Evolutionary conservation across 2,113 vertebrate genomes (phyloP), one percentile per base, ranked within the genome.

Genomic region (Mormoops blainvillei): DNA sequence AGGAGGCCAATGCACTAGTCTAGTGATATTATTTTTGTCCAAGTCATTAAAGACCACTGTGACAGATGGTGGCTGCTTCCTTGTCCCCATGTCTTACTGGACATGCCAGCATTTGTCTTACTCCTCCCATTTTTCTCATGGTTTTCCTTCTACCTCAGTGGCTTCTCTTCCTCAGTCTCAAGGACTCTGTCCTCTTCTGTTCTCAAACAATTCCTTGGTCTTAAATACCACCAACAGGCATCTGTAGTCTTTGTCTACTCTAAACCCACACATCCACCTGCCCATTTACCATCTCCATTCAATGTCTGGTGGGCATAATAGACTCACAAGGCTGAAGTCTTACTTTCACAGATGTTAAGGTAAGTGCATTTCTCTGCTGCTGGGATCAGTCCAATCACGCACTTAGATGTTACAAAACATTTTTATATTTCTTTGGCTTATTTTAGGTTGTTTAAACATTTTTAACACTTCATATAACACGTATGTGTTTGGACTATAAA

Each of bases 371-470:
- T 92, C 45, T 89, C 33, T 54, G 43, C 26, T 67, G n/a, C 19
- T 84, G 74, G 43, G 26, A 78, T 74, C 36, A 74, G 33, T 87
- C 41, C 74, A 82, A 38, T 67, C 63, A 80, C 33, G 87, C 54
- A 56, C 50, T 68, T 80, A 71, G 58, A 74, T 95, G 87, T 74
- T 86, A 77, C 38, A 92, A 95, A 92, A 87, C 48, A 63, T 45
- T 50, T 87, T 65, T 20, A 73, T 18, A 90, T 87, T 90, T 95
- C 88, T 95, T 87, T 85, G 73, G 20, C 71, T 93, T 91, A 70
- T 87, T 88, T 96, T 92, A 70, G n/a, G 56, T 83, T 94, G 77
- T 89, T 92, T 94, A 95, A 96, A 54, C 2, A 70, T 87, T 95
- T 78, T 74, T 94, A 86, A 45, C n/a, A 94, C 70, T 56, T 89